Percentiles rank a stretch among this genome's conserved stretches.
phyloP scores from a whole-genome alignment of 2,113 vertebrate species.

The Hassar affinis region DNA sequence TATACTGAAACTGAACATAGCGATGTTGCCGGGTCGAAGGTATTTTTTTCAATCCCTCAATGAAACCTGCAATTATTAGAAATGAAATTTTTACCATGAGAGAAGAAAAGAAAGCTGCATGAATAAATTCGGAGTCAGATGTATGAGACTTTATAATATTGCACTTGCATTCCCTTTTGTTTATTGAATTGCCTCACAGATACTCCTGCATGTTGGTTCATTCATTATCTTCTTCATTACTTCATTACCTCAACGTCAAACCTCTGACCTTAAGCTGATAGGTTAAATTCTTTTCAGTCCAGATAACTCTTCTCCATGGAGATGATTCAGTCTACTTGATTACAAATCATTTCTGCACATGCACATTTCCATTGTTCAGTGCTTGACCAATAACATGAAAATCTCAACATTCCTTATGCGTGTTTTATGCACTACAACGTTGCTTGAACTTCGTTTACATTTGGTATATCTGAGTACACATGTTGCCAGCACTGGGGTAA shows the following conservation, averaged over 20 bases:
- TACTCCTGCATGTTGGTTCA: background rate
- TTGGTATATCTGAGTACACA: constrained; percentile 26
- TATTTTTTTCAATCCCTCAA: background rate
- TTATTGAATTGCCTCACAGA: background rate
- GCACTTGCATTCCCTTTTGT: background rate
- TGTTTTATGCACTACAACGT: background rate
- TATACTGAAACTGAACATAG: background rate
- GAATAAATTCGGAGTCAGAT: background rate
- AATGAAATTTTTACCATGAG: background rate
- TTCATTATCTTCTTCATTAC: background rate
- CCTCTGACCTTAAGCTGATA: background rate
- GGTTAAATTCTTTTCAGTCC: background rate
- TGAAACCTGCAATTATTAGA: background rate
- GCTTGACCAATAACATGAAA: background rate
- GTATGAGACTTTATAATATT: background rate
- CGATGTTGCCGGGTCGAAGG: background rate
- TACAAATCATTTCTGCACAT: background rate
- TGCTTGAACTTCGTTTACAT: background rate
- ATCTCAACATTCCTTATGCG: background rate
- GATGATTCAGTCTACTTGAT: background rate
- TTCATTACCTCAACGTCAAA: background rate
- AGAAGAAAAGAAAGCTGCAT: background rate
- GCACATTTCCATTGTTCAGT: background rate
- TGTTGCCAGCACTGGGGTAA: constrained; percentile 33
- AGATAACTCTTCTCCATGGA: constrained; percentile 3